Base-by-base conservation (phyloP, 2,797 vertebrate species). In the Myoxocephalus aenaeus region DNA sequence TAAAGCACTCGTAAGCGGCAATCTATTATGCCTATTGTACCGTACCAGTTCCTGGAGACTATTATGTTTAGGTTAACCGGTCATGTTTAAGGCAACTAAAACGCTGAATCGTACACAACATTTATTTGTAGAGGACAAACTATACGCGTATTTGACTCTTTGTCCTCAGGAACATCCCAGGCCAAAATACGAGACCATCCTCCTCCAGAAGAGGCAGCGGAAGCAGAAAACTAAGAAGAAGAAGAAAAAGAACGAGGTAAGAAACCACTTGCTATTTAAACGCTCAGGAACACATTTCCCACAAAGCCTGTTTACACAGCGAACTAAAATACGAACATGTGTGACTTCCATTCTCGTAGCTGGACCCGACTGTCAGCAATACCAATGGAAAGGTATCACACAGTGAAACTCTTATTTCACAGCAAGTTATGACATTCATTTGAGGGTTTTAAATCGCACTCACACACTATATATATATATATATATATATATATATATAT, bases 121-220 rank as follows among this genome's bases (percentile, higher is more conserved):
- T 46, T 15, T 40, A 5, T 46, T 15, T 40, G 44, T 32, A 32
- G 32, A 32, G 7, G 6, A 34, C 34, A 34, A 1, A 93, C 14
- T 38, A 32, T 6, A 44, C 56, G 32, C 2, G 4, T 15, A 40
- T 13, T 13, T 7, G 62, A 36, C 8, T 27, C 32, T 25, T 14
- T 11, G 2, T 22, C 36, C n/a, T 77, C 79, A 96, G 98, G 97
- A 98, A 81, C 97, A 97, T 75, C 96, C 97, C 29, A 94, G 98
- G 80, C 97, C 98, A 42, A 97, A 96, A 84, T 99, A 99, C 18
- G 98, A 99, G 92, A 97, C 94, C 32, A 95, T 95, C 87, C 93
- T 99, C 7, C 94, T 96, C 9, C 95, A 98, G 92, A 99, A 99
- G 88, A 95, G 93, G 79, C 92, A 96, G 91, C 96, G 90, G 94